These are phyloP conservation scores for Anarrhichthys ocellatus DNA, from an alignment of 2,113 vertebrate genomes.

Conservation along the genomic window DNA sequence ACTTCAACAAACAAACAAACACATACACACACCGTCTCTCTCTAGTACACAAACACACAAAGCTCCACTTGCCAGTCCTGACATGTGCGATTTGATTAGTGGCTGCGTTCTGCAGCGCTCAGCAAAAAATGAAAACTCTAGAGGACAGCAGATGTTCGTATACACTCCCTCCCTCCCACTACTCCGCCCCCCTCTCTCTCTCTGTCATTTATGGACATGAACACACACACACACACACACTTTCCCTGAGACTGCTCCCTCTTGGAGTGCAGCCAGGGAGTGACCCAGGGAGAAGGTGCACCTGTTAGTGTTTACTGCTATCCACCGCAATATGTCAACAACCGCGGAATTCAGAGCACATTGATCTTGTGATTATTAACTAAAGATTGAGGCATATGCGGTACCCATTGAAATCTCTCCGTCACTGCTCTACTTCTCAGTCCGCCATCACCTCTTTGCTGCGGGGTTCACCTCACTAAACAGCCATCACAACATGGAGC, in stretches of 20 bases:
- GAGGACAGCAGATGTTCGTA: constrained; percentile 80
- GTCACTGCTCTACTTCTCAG: constrained; percentile 6
- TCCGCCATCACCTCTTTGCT: constrained; percentile 32
- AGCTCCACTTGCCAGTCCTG: constrained; percentile 71
- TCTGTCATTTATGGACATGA: constrained; percentile 66
- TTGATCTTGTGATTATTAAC: constrained; percentile 59
- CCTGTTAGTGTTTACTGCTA: constrained; percentile 72
- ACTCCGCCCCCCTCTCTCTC: constrained; percentile 27
- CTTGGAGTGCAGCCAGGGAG: constrained; percentile 66
- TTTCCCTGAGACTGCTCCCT: constrained; percentile 44
- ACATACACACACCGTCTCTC: constrained; percentile 27
- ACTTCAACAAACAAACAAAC: constrained; percentile 53
- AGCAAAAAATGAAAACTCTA: constrained; percentile 80
- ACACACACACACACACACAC: constrained; percentile 20
- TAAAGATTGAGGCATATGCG: constrained; percentile 25
- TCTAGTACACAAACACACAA: constrained; percentile 51
- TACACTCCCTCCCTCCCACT: constrained; percentile 52
- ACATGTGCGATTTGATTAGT: constrained; percentile 82
- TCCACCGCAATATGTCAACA: constrained; percentile 68
- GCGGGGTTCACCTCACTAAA: constrained; percentile 29
- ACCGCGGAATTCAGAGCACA: constrained; percentile 55
- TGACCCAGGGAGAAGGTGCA: constrained; percentile 73
- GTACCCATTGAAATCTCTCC: constrained; percentile 28
- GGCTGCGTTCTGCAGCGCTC: constrained; percentile 77
- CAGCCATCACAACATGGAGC: neutral